Evolutionary conservation across 2,888 invertebrate species (phyloP).

Genomic region (Lasiommata megera): DNA sequence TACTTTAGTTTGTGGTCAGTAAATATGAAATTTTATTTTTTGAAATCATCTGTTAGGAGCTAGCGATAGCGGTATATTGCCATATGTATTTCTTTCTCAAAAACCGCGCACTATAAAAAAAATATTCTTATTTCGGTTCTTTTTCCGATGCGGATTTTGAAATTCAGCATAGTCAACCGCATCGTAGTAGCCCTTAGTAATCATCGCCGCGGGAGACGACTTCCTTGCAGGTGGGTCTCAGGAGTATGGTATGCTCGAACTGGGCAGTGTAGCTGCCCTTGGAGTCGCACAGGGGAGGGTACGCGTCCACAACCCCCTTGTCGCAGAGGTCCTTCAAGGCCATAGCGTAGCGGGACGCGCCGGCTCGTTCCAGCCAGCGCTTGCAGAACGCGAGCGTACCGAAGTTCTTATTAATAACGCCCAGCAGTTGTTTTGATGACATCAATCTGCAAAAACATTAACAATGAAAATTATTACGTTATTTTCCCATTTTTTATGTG

Average conservation of each 20-base stretch:
- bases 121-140: no score
- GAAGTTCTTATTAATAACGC: slow-evolving; percentile 97
- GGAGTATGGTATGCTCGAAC: slow-evolving; percentile 98
- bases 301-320: slow-evolving; percentile 98
- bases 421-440: slow-evolving; percentile 95
- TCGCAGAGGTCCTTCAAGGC: slow-evolving; percentile 99
- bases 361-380: slow-evolving; percentile 98
- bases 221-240: slow-evolving; percentile 99
- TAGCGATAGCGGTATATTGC: no score
- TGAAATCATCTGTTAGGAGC: no score
- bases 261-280: slow-evolving; percentile 99
- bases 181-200: slow-evolving; percentile 81
- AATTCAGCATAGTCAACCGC: no score
- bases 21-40: no score
- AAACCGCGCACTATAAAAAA: no score
- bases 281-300: slow-evolving; percentile 98
- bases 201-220: slow-evolving; percentile 98
- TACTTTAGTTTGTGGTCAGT: no score
- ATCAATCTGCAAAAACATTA: slow-evolving; percentile 83
- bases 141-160: no score
- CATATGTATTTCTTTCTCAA: no score
- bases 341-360: slow-evolving; percentile 98
- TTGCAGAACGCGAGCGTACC: slow-evolving; percentile 99
- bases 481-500: no score
- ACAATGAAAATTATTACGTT: no score